Evolutionary conservation across 2,797 vertebrate genomes (phyloP).

Genomic region (Darevskia mixta): DNA sequence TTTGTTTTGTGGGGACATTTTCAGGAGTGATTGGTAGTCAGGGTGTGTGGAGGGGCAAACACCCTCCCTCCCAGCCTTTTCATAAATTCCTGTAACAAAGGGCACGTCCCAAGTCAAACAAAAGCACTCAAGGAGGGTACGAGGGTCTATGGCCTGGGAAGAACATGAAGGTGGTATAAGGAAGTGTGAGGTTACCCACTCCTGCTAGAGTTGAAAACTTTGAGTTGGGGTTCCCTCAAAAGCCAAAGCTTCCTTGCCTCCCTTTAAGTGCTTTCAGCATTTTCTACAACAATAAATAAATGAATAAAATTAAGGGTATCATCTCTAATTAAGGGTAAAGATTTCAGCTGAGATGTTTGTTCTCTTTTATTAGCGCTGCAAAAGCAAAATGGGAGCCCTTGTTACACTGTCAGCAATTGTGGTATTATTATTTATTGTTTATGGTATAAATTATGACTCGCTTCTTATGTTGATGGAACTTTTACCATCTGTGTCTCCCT

Average conservation of each 20-base stretch:
- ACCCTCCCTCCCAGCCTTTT: no score
- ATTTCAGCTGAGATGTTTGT: conserved; percentile 70
- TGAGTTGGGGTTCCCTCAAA: no score
- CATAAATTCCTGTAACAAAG: no score
- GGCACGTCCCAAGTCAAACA: no score
- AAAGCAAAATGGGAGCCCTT: conserved; percentile 66
- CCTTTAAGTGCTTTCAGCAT: conserved; percentile 61
- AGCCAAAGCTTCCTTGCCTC: not conserved
- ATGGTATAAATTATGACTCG: conserved; percentile 71
- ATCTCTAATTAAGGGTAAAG: conserved; percentile 74
- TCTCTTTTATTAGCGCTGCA: conserved; percentile 70
- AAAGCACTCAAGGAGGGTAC: no score
- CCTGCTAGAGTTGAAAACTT: not conserved
- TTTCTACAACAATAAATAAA: conserved; percentile 29
- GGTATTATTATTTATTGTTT: conserved; percentile 75
- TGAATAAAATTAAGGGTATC: conserved; percentile 60
- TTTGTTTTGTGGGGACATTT: no score
- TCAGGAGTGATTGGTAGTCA: no score
- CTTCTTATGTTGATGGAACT: conserved; percentile 68
- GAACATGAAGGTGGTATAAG: no score
- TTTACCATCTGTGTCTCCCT: conserved; percentile 39
- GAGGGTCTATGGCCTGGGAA: no score
- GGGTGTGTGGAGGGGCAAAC: no score
- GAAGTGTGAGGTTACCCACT: not conserved
- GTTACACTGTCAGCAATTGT: conserved; percentile 74